Conservation (phyloP, 2,888 invertebrate genomes). For the Apamea anceps region DNA sequence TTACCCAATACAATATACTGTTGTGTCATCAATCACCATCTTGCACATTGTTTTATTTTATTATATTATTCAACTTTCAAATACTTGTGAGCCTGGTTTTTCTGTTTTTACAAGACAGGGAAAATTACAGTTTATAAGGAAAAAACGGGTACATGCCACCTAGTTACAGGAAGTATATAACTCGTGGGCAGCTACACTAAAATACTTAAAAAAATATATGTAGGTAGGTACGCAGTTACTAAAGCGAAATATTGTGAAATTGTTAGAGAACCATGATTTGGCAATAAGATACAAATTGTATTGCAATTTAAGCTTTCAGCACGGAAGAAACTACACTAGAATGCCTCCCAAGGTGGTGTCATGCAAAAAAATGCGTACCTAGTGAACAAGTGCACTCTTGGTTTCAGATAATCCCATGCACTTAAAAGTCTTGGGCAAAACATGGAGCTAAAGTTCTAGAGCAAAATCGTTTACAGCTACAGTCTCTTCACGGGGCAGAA, state of each 20-base stretch:
- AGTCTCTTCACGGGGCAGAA: conserved; percentile 67
- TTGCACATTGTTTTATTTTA: conserved; percentile 23
- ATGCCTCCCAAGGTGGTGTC: conserved; percentile 84
- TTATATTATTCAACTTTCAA: conserved; percentile 16
- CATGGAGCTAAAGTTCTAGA: conserved; percentile 65
- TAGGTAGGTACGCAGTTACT: conserved; percentile 48
- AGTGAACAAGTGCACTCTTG: conserved; percentile 68
- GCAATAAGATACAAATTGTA: conserved; percentile 7
- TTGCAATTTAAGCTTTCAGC: conserved; percentile 33
- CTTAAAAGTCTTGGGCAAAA: conserved; percentile 62
- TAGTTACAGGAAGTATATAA: conserved; percentile 58
- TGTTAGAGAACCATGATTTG: conserved; percentile 21
- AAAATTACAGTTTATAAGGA: conserved; percentile 8
- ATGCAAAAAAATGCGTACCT: conserved; percentile 85
- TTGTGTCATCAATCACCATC: conserved; percentile 58
- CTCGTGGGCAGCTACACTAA: conserved; percentile 57
- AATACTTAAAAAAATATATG: conserved; percentile 44
- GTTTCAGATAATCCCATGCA: conserved; percentile 64
- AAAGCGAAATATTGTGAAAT: conserved; percentile 41
- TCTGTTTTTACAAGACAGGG: background rate
- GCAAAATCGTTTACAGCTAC: conserved; percentile 60
- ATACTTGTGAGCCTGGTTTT: conserved; percentile 1
- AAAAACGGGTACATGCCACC: conserved; percentile 44
- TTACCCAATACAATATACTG: conserved; percentile 17
- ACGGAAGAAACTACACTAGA: conserved; percentile 73